A percentile compares a stretch with the other conserved stretches of the same genome.
These are phyloP conservation scores for Anthoscopus minutus DNA, from an alignment of 2,113 vertebrate species.

Conservation along the genomic window DNA sequence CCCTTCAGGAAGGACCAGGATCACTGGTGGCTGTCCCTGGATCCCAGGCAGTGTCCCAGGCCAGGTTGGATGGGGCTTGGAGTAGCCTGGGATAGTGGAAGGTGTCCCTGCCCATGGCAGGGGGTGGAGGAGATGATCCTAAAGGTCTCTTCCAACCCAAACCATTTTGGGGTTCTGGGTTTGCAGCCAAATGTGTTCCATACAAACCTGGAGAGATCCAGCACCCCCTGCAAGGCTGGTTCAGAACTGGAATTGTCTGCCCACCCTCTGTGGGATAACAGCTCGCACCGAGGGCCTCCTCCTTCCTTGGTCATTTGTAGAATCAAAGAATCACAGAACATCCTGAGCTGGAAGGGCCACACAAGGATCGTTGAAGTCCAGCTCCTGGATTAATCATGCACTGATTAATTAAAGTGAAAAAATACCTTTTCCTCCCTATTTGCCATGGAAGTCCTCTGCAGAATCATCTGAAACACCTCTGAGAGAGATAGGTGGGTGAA, in stretches of 20 bases:
- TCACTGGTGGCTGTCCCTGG: not conserved
- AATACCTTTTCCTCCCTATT: rapidly evolving
- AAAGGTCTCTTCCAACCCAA: not conserved
- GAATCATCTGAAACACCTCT: not conserved
- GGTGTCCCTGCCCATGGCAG: not conserved
- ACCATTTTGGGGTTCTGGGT: not conserved
- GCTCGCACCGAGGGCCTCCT: rapidly evolving
- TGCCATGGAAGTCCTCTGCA: not conserved
- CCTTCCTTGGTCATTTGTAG: not conserved
- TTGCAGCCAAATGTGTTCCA: not conserved
- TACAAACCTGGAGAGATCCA: not conserved
- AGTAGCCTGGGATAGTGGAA: rapidly evolving
- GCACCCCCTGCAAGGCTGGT: not conserved
- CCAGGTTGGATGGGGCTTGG: rapidly evolving
- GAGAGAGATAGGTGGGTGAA: not conserved
- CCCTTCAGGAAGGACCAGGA: not conserved
- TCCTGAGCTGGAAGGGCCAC: not conserved
- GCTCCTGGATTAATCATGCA: not conserved
- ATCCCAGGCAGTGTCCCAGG: not conserved
- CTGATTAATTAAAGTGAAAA: not conserved
- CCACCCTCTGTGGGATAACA: not conserved
- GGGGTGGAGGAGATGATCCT: not conserved
- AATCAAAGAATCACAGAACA: not conserved
- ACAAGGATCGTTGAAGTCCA: too few relatives aligned
- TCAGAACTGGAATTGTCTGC: not conserved